phyloP scores from a whole-genome alignment of 2,113 vertebrate species.

The Cinclus cinclus region DNA sequence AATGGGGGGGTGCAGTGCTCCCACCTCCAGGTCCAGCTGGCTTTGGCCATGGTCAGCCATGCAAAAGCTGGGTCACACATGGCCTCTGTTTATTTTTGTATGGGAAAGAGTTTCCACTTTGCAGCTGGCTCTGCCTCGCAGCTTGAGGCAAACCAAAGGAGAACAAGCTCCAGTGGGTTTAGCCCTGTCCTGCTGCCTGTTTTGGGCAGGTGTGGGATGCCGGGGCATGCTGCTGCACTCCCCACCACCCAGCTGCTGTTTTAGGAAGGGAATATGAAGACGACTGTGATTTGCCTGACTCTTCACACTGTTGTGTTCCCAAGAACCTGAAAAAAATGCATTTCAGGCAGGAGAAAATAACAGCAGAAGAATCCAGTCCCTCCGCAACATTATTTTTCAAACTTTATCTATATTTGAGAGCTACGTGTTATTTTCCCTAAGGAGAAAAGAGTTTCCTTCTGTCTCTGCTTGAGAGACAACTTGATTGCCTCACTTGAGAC shows the following conservation, averaged over 20 bases:
- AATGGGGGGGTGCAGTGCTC: not conserved
- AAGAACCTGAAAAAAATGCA: not conserved
- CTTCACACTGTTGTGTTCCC: not conserved
- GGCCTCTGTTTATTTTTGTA: not conserved
- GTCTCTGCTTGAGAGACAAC: constrained; percentile 37
- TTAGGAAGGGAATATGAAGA: not conserved
- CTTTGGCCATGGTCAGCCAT: not conserved
- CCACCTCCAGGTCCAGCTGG: not conserved
- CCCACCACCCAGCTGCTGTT: not conserved
- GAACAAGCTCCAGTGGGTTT: not conserved
- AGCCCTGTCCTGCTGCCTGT: not conserved
- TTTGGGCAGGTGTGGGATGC: not conserved
- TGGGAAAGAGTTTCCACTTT: not conserved
- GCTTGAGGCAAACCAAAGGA: fast-evolving
- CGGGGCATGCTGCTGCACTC: not conserved
- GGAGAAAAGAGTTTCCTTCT: constrained; percentile 41
- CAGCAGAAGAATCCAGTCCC: not conserved
- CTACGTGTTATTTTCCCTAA: constrained; percentile 13
- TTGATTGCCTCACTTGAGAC: constrained; percentile 57
- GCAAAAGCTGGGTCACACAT: not conserved
- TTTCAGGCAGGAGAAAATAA: not conserved
- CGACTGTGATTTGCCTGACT: not conserved
- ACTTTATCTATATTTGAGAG: constrained; percentile 31
- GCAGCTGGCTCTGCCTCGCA: not conserved
- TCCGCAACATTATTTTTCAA: constrained; percentile 21